phyloP scores from a whole-genome alignment of 2,888 invertebrate species.

The Tetrapedia diversipes region DNA sequence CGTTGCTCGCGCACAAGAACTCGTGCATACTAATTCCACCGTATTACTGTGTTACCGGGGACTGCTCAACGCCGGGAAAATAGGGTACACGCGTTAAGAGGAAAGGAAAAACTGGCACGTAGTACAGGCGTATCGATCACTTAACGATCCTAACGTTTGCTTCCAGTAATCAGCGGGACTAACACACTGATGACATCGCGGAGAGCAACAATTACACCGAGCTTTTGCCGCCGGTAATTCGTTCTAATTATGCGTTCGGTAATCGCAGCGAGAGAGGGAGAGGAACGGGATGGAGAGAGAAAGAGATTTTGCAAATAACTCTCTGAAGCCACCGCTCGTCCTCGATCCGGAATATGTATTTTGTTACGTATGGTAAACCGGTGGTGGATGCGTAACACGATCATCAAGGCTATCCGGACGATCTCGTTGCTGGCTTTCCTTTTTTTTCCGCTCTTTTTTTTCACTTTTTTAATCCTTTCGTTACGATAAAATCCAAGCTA shows the following conservation, averaged over 20 bases:
- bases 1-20: slow-evolving; percentile 11
- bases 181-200: slow-evolving; percentile 40
- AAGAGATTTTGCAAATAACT: slow-evolving; percentile 32
- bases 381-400: slow-evolving; percentile 22
- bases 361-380: slow-evolving; percentile 39
- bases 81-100: not conserved
- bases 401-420: slow-evolving; percentile 33
- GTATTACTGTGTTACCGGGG: slow-evolving; percentile 5
- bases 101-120: slow-evolving; percentile 24
- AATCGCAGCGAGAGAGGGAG: slow-evolving; percentile 4
- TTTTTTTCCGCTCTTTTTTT: not conserved
- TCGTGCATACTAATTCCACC: slow-evolving; percentile 21
- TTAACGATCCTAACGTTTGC: slow-evolving; percentile 19
- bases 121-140: slow-evolving; percentile 30
- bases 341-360: slow-evolving; percentile 41
- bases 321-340: slow-evolving; percentile 19
- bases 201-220: slow-evolving; percentile 39
- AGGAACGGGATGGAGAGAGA: not conserved
- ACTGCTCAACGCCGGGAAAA: slow-evolving; percentile 4
- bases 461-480: not conserved
- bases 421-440: slow-evolving; percentile 8
- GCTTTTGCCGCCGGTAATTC: slow-evolving; percentile 20
- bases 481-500: not conserved
- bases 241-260: slow-evolving; percentile 52
- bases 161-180: slow-evolving; percentile 16